Base-by-base conservation (phyloP, 2,113 vertebrate genomes). In the Platysteira castanea region DNA sequence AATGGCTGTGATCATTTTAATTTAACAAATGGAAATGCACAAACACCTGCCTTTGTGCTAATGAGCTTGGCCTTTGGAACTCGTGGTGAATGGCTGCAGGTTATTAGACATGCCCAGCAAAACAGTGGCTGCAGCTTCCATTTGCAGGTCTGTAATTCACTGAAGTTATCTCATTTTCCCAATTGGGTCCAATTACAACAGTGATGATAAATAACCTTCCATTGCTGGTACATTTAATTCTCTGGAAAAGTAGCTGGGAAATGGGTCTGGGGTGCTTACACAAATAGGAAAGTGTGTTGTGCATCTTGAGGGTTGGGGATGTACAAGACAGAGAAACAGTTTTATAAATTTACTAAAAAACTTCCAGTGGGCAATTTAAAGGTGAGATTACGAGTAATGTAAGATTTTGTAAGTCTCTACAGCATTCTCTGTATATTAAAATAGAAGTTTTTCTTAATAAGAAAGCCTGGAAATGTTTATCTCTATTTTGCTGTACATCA, bases 121-220 rank as follows among this genome's bases (percentile, higher is more conserved):
- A 97, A 86, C 65, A 50, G 26, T 47, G 56, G 53, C 93, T 73
- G 86, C 93, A 53, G 65, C 82, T 96, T 84, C 70, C 73, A 78
- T 93, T 84, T 95, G 94, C 87, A 95, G 84, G 84, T 88, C 94
- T 94, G 90, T 90, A 91, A 97, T 90, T 96, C 95, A 52, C 23
- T 41, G 92, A 91, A 93, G 74, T 68, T 50, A 79, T 93, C 67
- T 96, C 87, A 57, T 89, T 96, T 96, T 88, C 87, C 78, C 92
- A 89, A 61, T 37, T 91, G 93, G 24, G 56, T 68, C 82, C 94
- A 95, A 91, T 96, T 97, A 95, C 88, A 94, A 90, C 83, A 97
- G 92, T 37, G 73, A 33, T 64, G 92, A 97, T 89, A 96, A 97
- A 97, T 91, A 97, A 88, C 53, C 44, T 95, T 89, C 82, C 57